Evolutionary conservation across 30 jellyfish, hydroid and myxozoan genomes (phyloP), one percentile per base, ranked within the genome.

Genomic region (Aurelia sp.): DNA sequence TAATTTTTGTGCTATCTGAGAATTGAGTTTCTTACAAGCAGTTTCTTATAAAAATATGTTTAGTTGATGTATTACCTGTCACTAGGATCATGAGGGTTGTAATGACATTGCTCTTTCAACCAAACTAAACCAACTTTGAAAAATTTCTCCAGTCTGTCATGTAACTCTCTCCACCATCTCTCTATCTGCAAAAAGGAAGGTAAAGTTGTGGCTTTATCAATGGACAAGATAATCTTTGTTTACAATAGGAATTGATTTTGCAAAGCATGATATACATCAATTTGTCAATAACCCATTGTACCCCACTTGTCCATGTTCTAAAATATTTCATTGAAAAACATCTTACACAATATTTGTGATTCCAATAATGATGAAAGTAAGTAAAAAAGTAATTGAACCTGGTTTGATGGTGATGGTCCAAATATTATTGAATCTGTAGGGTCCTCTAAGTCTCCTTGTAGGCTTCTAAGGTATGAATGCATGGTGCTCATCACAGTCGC

Each of bases 381-480:
- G 16, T 70, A 70, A 37, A n/a, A 18, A 47, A 31, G 23, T 47
- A 47, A 58, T 6, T 21, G 16, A 55, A 41, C 92, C 88, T 71
- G 88, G 55, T 82, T 82, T 16, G 87, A 82, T 57, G 87, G 75
- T 31, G 88, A 82, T 8, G 88, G 92, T 27, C 92, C 92, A 82
- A 57, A 70, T 79, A 82, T 67, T 50, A 82, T 60, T 3, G 92
- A 57, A 4, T 68, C 86, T 40, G 87, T 82, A 16, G 87, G 66
- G 52, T 82, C 55, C 37, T 58, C 86, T 62, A 82, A 18, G 66
- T 82, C 92, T 23, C 92, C 87, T 31, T 70, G 87, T 16, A 50
- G 68, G 48, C 75, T 40, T 40, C 87, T 82, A 15, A 82, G 80
- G 58, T 67, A 71, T 13, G 66, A 51, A 61, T 82, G 92, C 76